These are phyloP conservation scores for Takifugu ocellatus DNA, from an alignment of 2,797 vertebrate genomes.

Conservation along the genomic window DNA sequence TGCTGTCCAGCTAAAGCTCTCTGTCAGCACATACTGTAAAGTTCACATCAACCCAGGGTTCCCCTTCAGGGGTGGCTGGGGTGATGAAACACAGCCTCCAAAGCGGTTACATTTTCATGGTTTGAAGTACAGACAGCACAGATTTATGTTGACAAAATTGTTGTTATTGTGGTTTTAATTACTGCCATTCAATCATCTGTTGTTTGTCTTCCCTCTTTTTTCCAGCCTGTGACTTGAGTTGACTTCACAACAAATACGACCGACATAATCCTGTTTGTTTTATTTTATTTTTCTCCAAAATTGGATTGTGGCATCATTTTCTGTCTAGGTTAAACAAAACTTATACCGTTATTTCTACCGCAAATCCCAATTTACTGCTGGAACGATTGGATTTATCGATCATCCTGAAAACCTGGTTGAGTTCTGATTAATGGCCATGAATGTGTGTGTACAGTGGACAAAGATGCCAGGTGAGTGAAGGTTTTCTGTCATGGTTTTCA, in stretches of 20 bases:
- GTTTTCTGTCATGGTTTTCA: no score
- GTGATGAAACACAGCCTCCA: not conserved
- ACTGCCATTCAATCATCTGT: slow-evolving; percentile 2
- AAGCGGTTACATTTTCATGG: not conserved
- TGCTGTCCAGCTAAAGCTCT: slow-evolving; percentile 37
- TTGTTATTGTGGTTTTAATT: slow-evolving; percentile 1
- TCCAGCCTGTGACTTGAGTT: slow-evolving; percentile 3
- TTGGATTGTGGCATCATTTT: not conserved
- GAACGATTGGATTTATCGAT: not conserved
- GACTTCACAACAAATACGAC: slow-evolving; percentile 2
- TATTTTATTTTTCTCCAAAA: not conserved
- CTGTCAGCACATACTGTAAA: slow-evolving; percentile 20
- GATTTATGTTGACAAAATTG: slow-evolving; percentile 6
- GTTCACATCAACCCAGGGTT: slow-evolving; percentile 11
- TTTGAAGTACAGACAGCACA: slow-evolving; percentile 10
- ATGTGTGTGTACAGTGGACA: no score
- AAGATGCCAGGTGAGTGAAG: no score
- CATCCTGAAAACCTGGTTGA: not conserved
- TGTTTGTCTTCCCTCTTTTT: not conserved
- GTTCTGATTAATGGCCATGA: not conserved
- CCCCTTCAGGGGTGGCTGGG: slow-evolving; percentile 1
- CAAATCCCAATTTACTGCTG: not conserved
- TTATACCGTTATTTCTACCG: not conserved
- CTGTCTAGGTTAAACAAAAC: no score
- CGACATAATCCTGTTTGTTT: not conserved